Evolutionary conservation across 2,797 vertebrate genomes (phyloP).

Genomic region (Dipus sagitta): DNA sequence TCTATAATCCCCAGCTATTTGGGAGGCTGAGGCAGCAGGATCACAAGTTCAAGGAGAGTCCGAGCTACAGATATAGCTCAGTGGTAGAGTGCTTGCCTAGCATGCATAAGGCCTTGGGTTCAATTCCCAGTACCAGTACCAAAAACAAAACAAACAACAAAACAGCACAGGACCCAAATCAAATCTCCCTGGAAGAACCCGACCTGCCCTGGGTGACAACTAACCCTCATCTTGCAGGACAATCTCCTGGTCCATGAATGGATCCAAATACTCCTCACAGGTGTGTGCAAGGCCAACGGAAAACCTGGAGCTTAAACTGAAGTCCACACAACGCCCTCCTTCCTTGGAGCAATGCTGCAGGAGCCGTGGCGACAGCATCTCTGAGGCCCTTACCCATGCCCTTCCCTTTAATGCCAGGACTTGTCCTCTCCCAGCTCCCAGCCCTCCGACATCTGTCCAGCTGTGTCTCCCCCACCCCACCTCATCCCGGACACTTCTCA

Average conservation of each 20-base stretch:
- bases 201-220: neutral
- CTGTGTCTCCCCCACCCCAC: too few relatives aligned
- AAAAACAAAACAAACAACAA: neutral
- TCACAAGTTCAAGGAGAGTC: neutral
- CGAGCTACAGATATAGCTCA: neutral
- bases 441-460: neutral
- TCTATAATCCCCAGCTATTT: neutral
- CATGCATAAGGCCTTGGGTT: too few relatives aligned
- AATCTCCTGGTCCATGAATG: neutral
- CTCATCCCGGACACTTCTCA: neutral
- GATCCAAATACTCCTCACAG: neutral
- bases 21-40: neutral
- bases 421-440: neutral
- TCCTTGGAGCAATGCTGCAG: neutral
- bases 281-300: neutral
- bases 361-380: neutral
- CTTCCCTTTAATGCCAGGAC: neutral
- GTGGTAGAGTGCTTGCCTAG: too few relatives aligned
- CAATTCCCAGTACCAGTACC: too few relatives aligned
- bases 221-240: neutral
- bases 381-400: too few relatives aligned
- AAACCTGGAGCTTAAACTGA: neutral
- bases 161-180: neutral
- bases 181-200: neutral
- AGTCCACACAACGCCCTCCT: neutral